Conservation (phyloP, 2,113 vertebrate species). For the Pterocles burchelli region DNA sequence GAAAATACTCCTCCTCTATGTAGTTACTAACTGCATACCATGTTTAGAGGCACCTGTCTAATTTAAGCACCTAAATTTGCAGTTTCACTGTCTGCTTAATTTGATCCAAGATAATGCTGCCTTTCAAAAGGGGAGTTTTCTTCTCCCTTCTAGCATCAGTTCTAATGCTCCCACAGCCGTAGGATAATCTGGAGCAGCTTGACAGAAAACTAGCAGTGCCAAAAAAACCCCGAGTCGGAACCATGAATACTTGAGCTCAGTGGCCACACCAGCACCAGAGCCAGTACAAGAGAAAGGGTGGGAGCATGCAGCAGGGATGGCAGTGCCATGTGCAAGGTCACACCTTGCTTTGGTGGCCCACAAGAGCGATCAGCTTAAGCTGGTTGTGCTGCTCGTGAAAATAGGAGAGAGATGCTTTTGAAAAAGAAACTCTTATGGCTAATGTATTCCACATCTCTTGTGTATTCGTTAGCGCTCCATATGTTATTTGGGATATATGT, state of each 20-base stretch:
- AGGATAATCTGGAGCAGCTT: neutral
- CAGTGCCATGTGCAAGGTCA: neutral
- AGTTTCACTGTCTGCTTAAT: neutral
- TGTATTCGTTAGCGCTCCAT: neutral
- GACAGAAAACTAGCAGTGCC: neutral
- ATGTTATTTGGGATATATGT: neutral
- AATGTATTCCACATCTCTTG: neutral
- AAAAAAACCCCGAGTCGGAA: neutral
- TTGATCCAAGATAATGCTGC: neutral
- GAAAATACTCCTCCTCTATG: neutral
- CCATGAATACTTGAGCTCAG: neutral
- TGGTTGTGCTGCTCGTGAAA: neutral
- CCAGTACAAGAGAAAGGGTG: neutral
- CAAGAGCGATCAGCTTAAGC: accelerated
- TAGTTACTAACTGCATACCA: neutral
- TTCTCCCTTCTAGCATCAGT: neutral
- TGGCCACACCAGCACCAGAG: neutral
- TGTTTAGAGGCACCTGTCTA: too few relatives aligned
- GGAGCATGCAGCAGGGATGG: neutral
- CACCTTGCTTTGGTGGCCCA: neutral
- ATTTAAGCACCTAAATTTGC: neutral
- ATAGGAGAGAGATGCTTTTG: neutral
- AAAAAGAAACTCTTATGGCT: neutral
- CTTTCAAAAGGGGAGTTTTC: neutral
- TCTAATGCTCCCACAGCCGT: neutral